These are phyloP conservation scores for Megalops cyprinoides DNA, from an alignment of 2,797 vertebrate genomes.

Conservation along the genomic window DNA sequence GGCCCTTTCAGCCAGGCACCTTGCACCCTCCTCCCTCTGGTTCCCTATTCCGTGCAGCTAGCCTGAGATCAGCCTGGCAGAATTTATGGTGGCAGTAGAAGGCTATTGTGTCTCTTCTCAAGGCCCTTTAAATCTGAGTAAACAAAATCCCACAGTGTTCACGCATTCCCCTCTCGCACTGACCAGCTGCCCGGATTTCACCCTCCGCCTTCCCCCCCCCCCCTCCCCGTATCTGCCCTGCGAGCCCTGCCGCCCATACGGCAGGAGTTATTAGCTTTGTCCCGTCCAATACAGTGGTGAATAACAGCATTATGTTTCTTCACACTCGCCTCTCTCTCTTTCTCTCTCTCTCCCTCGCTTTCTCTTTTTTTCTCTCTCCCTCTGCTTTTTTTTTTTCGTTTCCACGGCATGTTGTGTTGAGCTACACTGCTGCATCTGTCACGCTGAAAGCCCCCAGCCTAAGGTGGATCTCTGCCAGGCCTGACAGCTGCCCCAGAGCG, in stretches of 20 bases:
- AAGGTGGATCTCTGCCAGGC: too few relatives aligned
- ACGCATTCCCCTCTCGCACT: not conserved
- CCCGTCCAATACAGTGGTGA: not conserved
- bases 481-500: too few relatives aligned
- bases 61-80: not conserved
- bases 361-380: not conserved
- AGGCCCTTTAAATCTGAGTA: not conserved
- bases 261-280: not conserved
- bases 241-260: not conserved
- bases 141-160: not conserved
- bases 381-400: not conserved
- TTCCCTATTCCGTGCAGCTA: too few relatives aligned
- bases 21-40: too few relatives aligned
- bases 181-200: constrained; percentile 3
- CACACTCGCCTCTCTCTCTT: not conserved
- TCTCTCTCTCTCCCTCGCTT: not conserved
- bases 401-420: not conserved
- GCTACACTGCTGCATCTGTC: not conserved
- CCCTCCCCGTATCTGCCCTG: not conserved
- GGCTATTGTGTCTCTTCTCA: not conserved
- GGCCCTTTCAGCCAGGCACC: too few relatives aligned
- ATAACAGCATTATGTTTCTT: not conserved
- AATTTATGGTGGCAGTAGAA: not conserved
- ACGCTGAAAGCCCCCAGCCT: not conserved
- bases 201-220: not conserved